A percentile compares a stretch with the other conserved stretches of the same genome.
These are phyloP conservation scores for Anthophora plumipes DNA, from an alignment of 2,888 invertebrate genomes.

Conservation along the genomic window DNA sequence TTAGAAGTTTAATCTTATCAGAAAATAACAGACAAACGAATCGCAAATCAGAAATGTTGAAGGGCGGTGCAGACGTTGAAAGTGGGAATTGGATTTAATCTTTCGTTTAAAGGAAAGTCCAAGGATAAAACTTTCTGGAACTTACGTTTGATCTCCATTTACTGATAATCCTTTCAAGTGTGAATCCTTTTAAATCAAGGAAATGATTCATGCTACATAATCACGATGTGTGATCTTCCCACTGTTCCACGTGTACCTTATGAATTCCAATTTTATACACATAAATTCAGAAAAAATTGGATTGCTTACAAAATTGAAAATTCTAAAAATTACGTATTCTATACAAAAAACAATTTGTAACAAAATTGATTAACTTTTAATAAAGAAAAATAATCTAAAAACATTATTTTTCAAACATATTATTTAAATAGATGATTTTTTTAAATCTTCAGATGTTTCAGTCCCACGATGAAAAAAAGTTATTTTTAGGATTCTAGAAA, in stretches of 20 bases:
- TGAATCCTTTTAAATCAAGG: slow-evolving; percentile 52
- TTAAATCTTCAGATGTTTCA: too few relatives aligned
- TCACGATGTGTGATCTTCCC: background rate
- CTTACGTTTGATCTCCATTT: slow-evolving; percentile 66
- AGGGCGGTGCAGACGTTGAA: slow-evolving; percentile 25
- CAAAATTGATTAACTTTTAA: too few relatives aligned
- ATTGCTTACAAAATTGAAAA: too few relatives aligned
- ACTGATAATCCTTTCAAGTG: slow-evolving; percentile 56
- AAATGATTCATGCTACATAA: slow-evolving; percentile 31
- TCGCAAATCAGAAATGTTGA: slow-evolving; percentile 16
- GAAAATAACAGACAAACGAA: slow-evolving; percentile 42
- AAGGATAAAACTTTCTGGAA: slow-evolving; percentile 59
- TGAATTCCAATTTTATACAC: background rate
- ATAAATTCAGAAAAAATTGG: too few relatives aligned
- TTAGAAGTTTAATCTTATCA: slow-evolving; percentile 37
- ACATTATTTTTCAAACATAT: too few relatives aligned
- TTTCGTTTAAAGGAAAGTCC: slow-evolving; percentile 60
- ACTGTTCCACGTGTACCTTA: slow-evolving; percentile 11
- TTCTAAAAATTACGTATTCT: too few relatives aligned
- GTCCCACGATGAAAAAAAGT: too few relatives aligned
- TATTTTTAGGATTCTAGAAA: too few relatives aligned
- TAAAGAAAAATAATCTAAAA: too few relatives aligned
- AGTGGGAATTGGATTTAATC: slow-evolving; percentile 60
- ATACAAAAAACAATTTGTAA: too few relatives aligned
- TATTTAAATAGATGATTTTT: too few relatives aligned